A percentile compares a stretch with the other conserved stretches of the same genome.
These are phyloP conservation scores for Tinamus guttatus DNA, from an alignment of 2,113 vertebrate genomes.

Conservation along the genomic window DNA sequence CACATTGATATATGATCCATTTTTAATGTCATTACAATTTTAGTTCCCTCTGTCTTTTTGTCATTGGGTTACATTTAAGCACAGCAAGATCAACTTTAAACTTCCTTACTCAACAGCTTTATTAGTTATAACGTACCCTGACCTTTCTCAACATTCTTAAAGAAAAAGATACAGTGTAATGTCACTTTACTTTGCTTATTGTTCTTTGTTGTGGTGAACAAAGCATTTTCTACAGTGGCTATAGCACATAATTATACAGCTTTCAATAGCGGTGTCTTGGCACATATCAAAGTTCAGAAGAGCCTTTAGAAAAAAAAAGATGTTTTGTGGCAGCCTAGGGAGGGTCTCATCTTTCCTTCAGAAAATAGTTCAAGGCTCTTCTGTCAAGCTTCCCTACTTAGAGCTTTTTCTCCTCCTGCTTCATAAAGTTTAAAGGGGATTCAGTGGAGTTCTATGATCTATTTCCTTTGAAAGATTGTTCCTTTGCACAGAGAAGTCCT, in stretches of 20 bases:
- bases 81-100: constrained; percentile 83
- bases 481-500: constrained; percentile 87
- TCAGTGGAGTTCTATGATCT: constrained; percentile 90
- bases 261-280: constrained; percentile 89
- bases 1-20: constrained; percentile 74
- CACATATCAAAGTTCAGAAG: constrained; percentile 89
- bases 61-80: constrained; percentile 81
- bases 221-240: constrained; percentile 86
- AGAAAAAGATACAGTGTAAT: constrained; percentile 87
- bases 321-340: constrained; percentile 94
- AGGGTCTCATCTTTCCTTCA: constrained; percentile 97
- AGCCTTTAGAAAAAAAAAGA: constrained; percentile 90
- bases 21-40: constrained; percentile 81
- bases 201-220: constrained; percentile 88
- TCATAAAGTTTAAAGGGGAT: constrained; percentile 94
- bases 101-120: constrained; percentile 86
- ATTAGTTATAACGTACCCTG: constrained; percentile 83
- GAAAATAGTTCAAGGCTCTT: constrained; percentile 94
- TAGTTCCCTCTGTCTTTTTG: constrained; percentile 79
- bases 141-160: constrained; percentile 88
- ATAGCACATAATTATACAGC: constrained; percentile 88
- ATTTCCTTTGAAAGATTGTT: constrained; percentile 89
- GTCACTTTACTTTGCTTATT: constrained; percentile 87
- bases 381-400: constrained; percentile 91
- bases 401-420: constrained; percentile 89